Base-by-base conservation (phyloP, 2,113 vertebrate species). In the Ploceus nigricollis region DNA sequence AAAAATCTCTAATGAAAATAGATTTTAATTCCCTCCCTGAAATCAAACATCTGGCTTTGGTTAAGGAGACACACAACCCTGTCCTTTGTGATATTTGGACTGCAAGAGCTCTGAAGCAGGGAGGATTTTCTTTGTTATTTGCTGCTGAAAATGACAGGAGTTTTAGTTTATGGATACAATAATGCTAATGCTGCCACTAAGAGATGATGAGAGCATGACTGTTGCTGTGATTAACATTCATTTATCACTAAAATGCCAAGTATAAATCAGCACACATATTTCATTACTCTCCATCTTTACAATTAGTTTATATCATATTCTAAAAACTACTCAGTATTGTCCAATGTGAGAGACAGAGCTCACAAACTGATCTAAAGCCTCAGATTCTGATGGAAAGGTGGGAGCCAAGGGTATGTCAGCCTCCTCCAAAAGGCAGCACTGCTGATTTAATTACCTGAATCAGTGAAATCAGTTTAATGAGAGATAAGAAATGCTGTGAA, bases 1-100 rank as follows among this genome's bases (percentile, higher is more conserved):
- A 96, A 95, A 96, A 96, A 73, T 92, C 82, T 45, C 76, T 15
- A 61, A 77, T 71, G 76, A 89, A 97, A 96, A 96, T 23, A 90
- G 56, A 90, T 89, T 92, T 95, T 57, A 58, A 93, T 81, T 89
- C 90, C 56, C 64, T 92, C 45, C 51, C 87, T 92, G 72, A 95
- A 90, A 89, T 83, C 88, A 84, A 89, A 96, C 94, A 96, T 90
- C 92, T 93, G 93, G 56, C 57, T 93, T 86, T 87, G 53, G 48
- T 94, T 96, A 94, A 92, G 57, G 64, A 89, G 47, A 50, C 40
- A 87, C 69, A 75, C 30, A 86, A 39, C 51, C 25, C 56, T 54
- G 72, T 83, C 85, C 64, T 87, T 54, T 60, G 31, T 76, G 69
- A 92, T 78, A 84, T 56, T 35, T 82, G 73, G 68, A 87, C 15